Conservation (phyloP, 2,888 invertebrate species). For the Arge pagana region DNA sequence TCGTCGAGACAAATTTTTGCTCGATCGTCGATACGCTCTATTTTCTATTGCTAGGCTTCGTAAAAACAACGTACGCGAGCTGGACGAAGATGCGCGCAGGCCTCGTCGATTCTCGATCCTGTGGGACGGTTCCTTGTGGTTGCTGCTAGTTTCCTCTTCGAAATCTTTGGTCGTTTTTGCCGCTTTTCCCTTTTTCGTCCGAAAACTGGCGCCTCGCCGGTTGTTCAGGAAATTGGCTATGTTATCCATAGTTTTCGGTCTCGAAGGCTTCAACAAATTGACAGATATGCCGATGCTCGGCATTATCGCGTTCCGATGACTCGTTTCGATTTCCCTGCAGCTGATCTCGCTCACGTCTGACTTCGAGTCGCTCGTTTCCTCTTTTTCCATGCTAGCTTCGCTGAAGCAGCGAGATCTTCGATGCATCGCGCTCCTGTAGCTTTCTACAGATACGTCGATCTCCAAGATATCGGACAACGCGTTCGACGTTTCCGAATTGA, state of each 20-base stretch:
- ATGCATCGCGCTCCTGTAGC: not conserved
- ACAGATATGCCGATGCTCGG: slow-evolving; percentile 3
- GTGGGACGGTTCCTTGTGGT: not conserved
- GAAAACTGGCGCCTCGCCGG: slow-evolving; percentile 15
- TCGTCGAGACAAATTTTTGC: too few species aligned
- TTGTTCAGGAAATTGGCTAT: slow-evolving; percentile 36
- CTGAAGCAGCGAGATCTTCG: not conserved
- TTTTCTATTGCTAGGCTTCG: too few species aligned
- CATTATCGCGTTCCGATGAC: not conserved
- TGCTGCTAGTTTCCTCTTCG: slow-evolving; percentile 5
- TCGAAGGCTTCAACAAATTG: slow-evolving; percentile 1
- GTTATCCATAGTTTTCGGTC: slow-evolving; percentile 38
- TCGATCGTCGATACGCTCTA: too few species aligned
- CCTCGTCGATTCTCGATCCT: not conserved
- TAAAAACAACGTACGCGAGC: slow-evolving; percentile 15
- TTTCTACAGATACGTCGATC: not conserved
- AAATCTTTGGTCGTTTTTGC: not conserved
- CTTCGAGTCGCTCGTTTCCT: not conserved
- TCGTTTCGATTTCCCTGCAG: not conserved
- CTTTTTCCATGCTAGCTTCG: not conserved
- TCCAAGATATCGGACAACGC: slow-evolving; percentile 36
- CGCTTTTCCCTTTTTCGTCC: slow-evolving; percentile 20
- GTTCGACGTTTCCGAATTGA: slow-evolving; percentile 46
- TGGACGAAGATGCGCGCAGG: slow-evolving; percentile 3
- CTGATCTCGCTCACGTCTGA: not conserved